phyloP scores from a whole-genome alignment of 64 coral and sea anemone species.

The Astreopora myriophthalma region DNA sequence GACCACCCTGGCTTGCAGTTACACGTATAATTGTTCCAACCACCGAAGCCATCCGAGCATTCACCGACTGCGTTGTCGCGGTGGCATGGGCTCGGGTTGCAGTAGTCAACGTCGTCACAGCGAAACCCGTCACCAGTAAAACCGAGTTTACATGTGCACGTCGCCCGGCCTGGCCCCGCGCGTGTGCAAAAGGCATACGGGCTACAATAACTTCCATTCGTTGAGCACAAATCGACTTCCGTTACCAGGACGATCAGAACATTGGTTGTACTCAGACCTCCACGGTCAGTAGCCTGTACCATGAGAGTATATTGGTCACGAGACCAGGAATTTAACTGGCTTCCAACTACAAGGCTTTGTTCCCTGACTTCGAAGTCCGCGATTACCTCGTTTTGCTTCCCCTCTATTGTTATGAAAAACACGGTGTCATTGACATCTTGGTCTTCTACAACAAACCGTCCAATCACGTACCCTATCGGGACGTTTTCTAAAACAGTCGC shows the following conservation, averaged over 20 bases:
- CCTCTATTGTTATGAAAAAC: conserved; percentile 54
- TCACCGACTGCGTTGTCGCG: conserved; percentile 54
- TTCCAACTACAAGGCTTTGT: conserved; percentile 49
- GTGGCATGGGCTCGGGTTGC: conserved; percentile 61
- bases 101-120: conserved; percentile 77
- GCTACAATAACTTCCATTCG: conserved; percentile 66
- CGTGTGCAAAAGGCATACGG: conserved; percentile 66
- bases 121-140: conserved; percentile 69
- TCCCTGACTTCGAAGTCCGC: conserved; percentile 54
- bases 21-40: conserved; percentile 84
- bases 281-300: conserved; percentile 67
- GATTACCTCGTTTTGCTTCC: conserved; percentile 30
- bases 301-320: conserved; percentile 64
- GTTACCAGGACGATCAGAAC: conserved; percentile 62
- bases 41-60: conserved; percentile 79
- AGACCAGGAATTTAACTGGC: conserved; percentile 74
- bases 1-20: conserved; percentile 83
- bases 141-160: conserved; percentile 75
- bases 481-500: conserved; percentile 40
- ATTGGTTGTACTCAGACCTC: conserved; percentile 70
- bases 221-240: conserved; percentile 72
- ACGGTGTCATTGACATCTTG: conserved; percentile 59
- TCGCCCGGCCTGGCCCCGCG: conserved; percentile 68
- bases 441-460: conserved; percentile 65
- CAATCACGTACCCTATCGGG: conserved; percentile 39